phyloP scores from a whole-genome alignment of 1,140 invertebrate genomes.

The Daktulosphaira vitifoliae region DNA sequence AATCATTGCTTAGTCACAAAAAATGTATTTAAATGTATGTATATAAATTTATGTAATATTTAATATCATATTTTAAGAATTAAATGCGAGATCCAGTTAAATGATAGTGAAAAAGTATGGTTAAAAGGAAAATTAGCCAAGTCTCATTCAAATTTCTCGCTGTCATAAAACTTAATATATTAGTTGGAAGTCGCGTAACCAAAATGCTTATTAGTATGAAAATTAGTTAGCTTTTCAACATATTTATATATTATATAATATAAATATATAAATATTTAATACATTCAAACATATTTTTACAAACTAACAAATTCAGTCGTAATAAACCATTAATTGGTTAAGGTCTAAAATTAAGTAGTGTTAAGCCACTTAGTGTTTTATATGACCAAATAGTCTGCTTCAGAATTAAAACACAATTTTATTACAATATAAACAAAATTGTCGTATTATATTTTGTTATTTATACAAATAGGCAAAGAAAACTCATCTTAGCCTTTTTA shows the following conservation, averaged over 20 bases:
- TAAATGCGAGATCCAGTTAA: conserved; percentile 21
- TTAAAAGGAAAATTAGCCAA: background rate
- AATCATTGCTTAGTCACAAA: conserved; percentile 5
- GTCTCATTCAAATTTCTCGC: conserved; percentile 20
- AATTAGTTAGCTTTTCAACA: conserved; percentile 8
- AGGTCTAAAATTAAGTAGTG: conserved; percentile 27
- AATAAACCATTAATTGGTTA: background rate
- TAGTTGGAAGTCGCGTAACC: conserved; percentile 29
- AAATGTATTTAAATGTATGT: background rate
- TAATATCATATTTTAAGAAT: conserved; percentile 25
- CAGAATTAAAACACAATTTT: conserved; percentile 21
- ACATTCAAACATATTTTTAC: no score
- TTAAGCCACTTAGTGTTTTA: conserved; percentile 15
- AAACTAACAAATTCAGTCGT: conserved; percentile 4
- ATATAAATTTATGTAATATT: conserved; percentile 10
- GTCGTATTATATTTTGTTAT: background rate
- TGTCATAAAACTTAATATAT: conserved; percentile 23
- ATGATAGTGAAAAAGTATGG: conserved; percentile 24
- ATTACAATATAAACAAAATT: background rate
- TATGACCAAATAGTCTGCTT: conserved; percentile 6
- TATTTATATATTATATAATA: conserved; percentile 2
- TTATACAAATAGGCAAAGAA: background rate
- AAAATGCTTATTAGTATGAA: conserved; percentile 20
- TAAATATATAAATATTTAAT: no score
- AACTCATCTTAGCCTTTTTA: conserved; percentile 12